Percentiles rank a stretch among this genome's conserved stretches.
These are phyloP conservation scores for Cygnus atratus DNA, from an alignment of 2,113 vertebrate genomes.

Conservation along the genomic window DNA sequence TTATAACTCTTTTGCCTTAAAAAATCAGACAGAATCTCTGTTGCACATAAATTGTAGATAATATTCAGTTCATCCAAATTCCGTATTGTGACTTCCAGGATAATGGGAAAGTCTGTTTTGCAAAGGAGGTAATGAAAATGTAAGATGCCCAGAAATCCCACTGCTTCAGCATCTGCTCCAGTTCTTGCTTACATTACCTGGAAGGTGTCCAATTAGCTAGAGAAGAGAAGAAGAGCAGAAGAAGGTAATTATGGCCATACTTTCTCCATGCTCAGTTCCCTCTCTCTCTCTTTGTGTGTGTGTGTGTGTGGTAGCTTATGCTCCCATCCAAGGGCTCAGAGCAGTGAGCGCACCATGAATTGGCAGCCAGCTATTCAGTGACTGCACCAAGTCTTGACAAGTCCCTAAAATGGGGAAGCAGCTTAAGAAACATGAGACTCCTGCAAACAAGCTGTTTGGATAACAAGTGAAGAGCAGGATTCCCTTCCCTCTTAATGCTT, in stretches of 20 bases:
- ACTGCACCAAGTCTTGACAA: not conserved
- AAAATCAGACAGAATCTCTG: not conserved
- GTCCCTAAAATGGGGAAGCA: fast-evolving
- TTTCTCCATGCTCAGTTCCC: not conserved
- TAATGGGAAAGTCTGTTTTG: not conserved
- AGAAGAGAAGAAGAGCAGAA: not conserved
- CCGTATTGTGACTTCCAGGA: not conserved
- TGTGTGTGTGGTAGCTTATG: not conserved
- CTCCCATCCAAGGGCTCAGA: not conserved
- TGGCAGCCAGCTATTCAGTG: not conserved
- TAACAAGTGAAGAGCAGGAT: not conserved
- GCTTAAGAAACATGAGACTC: not conserved
- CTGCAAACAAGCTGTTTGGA: not conserved
- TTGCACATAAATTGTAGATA: not conserved
- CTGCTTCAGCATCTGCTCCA: not conserved
- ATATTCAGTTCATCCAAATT: not conserved
- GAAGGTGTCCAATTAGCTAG: not conserved
- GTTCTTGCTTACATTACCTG: not conserved
- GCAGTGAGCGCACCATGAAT: not conserved
- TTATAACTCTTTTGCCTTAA: not conserved
- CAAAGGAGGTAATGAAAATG: not conserved
- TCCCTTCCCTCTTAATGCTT: not conserved
- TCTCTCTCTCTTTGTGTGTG: not conserved
- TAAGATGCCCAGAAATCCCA: not conserved
- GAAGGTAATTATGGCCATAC: not conserved